Base-by-base conservation (phyloP, 2,113 vertebrate genomes). In the Leucopternis melanops region DNA sequence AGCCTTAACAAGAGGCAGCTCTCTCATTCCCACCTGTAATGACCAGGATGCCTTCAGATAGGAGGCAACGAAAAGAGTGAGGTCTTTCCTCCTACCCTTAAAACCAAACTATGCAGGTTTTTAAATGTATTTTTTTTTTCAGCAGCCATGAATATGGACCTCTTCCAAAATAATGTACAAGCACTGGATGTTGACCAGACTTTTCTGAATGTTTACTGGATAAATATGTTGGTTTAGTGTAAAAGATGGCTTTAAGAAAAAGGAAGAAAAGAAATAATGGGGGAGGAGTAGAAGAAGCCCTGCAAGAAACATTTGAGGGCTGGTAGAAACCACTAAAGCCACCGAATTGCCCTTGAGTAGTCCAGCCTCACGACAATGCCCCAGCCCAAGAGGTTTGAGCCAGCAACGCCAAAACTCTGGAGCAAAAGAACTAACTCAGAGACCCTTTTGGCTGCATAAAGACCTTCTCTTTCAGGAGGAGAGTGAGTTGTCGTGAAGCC, bases 31-130 rank as follows among this genome's bases (percentile, higher is more conserved):
- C 16, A 67, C 11, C 16, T 58, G 10, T 49, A 54, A 73, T 15
- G 13, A 78, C 20, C 4, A 7, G 16, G 49, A 55, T 23, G 6
- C 0, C 0, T 58, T 81, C 34, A 80, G 23, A 54, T 8, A 42
- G 13, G 23, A 67, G 10, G 32, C n/a, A 73, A 71, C 71, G 20
- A 62, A 50, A 80, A 66, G 13, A 59, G 15, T n/a, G 16, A 71
- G 5, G 10, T 81, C 36, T 79, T 79, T 85, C 18, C 13, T 84
- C 38, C 26, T 42, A 36, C 12, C 8, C 34, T 34, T 79, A 79
- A 87, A 92, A 79, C 2, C 13, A 79, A 90, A 85, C 15, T 18
- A 59, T 13, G 9, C 6, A 58, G 32, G 21, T 44, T 72, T 79
- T 78, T 14, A 50, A 67, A 50, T 2, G 2, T 17, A 13, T 50